phyloP scores from a whole-genome alignment of 2,797 vertebrate species.

The Schizopygopsis malacanthus region DNA sequence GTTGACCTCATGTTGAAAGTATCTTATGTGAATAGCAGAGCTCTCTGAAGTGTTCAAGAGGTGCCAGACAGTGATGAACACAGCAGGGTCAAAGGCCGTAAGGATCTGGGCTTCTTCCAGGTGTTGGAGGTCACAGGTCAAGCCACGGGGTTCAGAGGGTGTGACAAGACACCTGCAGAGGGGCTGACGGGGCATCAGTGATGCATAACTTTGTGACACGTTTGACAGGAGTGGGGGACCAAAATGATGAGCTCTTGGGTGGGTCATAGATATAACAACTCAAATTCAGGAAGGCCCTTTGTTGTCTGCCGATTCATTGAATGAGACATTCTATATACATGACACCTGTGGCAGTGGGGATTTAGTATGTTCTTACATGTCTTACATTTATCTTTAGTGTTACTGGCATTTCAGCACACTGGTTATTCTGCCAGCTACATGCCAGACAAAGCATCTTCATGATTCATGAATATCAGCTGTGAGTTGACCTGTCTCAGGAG shows the following conservation, averaged over 20 bases:
- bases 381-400: neutral
- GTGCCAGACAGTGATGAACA: slow-evolving; percentile 68
- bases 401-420: slow-evolving; percentile 6
- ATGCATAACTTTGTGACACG: slow-evolving; percentile 44
- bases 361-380: neutral
- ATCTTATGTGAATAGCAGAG: slow-evolving; percentile 34
- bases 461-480: too few relatives aligned
- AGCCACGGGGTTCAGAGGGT: slow-evolving; percentile 57
- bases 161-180: slow-evolving; percentile 71
- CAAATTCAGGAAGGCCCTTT: slow-evolving; percentile 17
- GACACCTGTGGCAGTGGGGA: slow-evolving; percentile 1
- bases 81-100: slow-evolving; percentile 59
- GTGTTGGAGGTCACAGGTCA: slow-evolving; percentile 68
- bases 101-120: slow-evolving; percentile 66
- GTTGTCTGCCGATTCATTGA: neutral
- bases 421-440: neutral
- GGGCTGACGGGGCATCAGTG: slow-evolving; percentile 64
- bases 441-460: too few relatives aligned
- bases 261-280: slow-evolving; percentile 22
- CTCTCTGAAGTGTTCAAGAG: slow-evolving; percentile 68
- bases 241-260: slow-evolving; percentile 8
- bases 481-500: too few relatives aligned
- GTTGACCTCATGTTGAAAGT: slow-evolving; percentile 37
- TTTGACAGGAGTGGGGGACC: slow-evolving; percentile 11
- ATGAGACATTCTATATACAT: neutral